These are phyloP conservation scores for Zonotrichia leucophrys DNA, from an alignment of 2,113 vertebrate genomes.

Conservation along the genomic window DNA sequence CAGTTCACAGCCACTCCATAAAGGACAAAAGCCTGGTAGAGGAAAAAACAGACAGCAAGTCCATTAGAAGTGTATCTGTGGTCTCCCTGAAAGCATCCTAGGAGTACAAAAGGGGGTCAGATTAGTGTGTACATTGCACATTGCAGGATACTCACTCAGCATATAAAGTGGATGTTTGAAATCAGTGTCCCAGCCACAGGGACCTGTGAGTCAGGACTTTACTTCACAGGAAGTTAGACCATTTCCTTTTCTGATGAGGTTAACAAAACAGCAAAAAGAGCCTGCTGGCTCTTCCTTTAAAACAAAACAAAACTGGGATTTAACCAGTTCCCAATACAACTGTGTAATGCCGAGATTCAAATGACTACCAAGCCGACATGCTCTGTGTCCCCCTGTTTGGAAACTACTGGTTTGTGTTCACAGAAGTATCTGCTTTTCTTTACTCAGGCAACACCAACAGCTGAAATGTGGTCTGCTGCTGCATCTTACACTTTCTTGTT, in stretches of 20 bases:
- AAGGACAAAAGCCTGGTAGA: neutral
- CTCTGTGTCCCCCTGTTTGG: neutral
- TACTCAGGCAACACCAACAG: neutral
- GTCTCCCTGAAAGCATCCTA: neutral
- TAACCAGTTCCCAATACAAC: neutral
- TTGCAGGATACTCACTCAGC: neutral
- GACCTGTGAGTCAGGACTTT: neutral
- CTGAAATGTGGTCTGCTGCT: neutral
- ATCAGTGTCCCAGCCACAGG: neutral
- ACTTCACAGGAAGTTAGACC: neutral
- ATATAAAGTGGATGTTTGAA: neutral
- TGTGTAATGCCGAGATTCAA: neutral
- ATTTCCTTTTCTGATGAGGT: neutral
- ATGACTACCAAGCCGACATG: neutral
- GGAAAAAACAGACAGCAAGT: neutral
- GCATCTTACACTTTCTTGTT: neutral
- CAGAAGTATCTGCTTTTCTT: neutral
- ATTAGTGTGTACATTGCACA: neutral
- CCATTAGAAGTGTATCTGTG: neutral
- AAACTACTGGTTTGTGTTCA: neutral
- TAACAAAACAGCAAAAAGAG: neutral
- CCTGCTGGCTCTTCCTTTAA: neutral
- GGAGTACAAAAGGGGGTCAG: neutral
- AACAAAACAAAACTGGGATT: neutral
- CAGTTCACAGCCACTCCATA: neutral